A percentile compares a stretch with the other conserved stretches of the same genome.
These are phyloP conservation scores for Rhipidura dahli DNA, from an alignment of 2,113 vertebrate genomes.

Conservation along the genomic window DNA sequence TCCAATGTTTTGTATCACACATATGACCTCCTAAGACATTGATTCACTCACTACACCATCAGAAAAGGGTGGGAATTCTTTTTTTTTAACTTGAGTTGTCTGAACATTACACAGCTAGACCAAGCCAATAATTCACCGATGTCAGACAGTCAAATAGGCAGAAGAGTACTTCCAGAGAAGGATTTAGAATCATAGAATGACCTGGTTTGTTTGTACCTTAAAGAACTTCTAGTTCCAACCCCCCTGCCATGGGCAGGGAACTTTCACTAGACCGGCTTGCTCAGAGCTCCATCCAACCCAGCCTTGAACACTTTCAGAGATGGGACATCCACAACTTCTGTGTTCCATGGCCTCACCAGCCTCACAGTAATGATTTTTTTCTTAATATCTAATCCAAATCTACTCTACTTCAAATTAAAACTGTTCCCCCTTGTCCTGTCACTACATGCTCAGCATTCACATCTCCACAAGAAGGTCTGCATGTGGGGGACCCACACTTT, in stretches of 20 bases:
- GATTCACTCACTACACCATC: background rate
- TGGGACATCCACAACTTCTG: background rate
- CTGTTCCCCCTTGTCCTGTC: background rate
- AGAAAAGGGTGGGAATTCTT: background rate
- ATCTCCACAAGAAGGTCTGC: background rate
- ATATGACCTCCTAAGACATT: background rate
- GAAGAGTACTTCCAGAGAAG: background rate
- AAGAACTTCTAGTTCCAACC: background rate
- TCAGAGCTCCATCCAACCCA: background rate
- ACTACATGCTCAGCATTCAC: background rate
- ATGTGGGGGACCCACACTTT: background rate
- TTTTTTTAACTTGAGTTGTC: background rate
- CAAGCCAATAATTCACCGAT: background rate
- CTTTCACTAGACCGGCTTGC: background rate
- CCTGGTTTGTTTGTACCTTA: background rate
- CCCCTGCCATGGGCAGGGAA: background rate
- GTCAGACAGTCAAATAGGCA: background rate
- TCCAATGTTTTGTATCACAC: background rate
- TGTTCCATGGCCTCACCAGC: background rate
- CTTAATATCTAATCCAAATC: background rate
- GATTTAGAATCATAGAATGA: background rate
- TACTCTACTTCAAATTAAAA: background rate
- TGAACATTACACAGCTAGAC: background rate
- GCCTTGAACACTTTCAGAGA: background rate
- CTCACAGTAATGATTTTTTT: background rate